Conservation (phyloP, 1,140 invertebrate species). For the Drosophila lacertosa region DNA sequence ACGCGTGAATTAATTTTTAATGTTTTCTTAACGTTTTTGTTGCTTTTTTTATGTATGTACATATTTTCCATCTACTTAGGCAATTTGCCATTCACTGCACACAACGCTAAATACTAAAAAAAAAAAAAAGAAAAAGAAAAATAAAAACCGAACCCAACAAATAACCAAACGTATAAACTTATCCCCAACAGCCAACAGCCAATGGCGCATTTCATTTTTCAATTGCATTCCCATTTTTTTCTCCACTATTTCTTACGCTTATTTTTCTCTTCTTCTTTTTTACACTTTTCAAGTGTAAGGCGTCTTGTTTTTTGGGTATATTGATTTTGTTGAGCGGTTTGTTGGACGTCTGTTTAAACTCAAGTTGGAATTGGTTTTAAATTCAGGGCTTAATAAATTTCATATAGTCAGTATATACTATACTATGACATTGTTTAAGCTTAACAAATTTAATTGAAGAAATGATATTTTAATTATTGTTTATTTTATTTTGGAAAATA, state of each 20-base stretch:
- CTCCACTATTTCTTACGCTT: conserved; percentile 15
- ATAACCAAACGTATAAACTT: conserved; percentile 26
- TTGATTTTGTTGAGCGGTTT: neutral
- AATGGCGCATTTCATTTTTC: conserved; percentile 71
- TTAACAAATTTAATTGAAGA: no score
- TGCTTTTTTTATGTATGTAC: conserved; percentile 20
- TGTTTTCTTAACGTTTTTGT: conserved; percentile 42
- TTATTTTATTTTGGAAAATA: no score
- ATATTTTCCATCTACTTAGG: conserved; percentile 73
- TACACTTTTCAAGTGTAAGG: conserved; percentile 12
- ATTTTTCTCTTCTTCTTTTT: neutral
- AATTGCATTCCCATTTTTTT: conserved; percentile 61
- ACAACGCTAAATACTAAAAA: conserved; percentile 42
- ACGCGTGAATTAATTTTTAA: conserved; percentile 77
- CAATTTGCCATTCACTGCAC: conserved; percentile 81
- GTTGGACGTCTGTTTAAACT: neutral
- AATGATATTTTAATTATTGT: no score
- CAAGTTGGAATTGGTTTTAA: neutral
- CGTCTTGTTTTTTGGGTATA: neutral
- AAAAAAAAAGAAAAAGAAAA: conserved; percentile 6
- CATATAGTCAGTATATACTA: no score
- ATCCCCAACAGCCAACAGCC: conserved; percentile 22
- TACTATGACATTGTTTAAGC: no score
- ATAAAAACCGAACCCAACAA: conserved; percentile 24
- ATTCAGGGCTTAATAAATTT: no score